phyloP scores from a whole-genome alignment of 2,113 vertebrate species.

The Butorides virescens region DNA sequence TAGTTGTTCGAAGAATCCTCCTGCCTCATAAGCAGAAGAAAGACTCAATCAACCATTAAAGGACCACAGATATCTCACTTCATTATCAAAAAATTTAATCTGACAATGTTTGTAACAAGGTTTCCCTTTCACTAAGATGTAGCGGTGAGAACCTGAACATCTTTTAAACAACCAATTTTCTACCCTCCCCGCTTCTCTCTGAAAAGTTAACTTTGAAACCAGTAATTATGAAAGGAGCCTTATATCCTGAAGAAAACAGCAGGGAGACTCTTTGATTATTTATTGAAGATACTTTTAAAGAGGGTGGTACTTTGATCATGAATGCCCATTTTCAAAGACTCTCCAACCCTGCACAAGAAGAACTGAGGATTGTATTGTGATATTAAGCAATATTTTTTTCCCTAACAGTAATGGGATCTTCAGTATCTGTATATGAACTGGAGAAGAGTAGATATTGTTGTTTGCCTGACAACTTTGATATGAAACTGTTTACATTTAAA shows the following conservation, averaged over 20 bases:
- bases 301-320: slow-evolving; percentile 25
- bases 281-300: slow-evolving; percentile 65
- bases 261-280: slow-evolving; percentile 56
- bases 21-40: neutral
- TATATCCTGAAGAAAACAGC: slow-evolving; percentile 36
- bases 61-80: neutral
- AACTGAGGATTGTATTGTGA: neutral
- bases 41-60: neutral
- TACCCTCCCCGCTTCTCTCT: neutral
- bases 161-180: neutral
- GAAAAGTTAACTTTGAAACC: slow-evolving; percentile 6
- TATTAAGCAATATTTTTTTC: slow-evolving; percentile 8
- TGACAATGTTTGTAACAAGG: neutral
- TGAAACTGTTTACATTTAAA: neutral
- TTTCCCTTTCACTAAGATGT: neutral
- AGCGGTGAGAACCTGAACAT: neutral
- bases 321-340: slow-evolving; percentile 49
- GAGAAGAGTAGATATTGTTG: neutral
- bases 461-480: neutral
- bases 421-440: neutral
- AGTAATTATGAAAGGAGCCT: neutral
- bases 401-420: neutral
- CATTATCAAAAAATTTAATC: neutral
- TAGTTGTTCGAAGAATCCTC: neutral
- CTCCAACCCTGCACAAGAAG: neutral